Base-by-base conservation (phyloP, 2,797 vertebrate species). In the Clarias fuscus region DNA sequence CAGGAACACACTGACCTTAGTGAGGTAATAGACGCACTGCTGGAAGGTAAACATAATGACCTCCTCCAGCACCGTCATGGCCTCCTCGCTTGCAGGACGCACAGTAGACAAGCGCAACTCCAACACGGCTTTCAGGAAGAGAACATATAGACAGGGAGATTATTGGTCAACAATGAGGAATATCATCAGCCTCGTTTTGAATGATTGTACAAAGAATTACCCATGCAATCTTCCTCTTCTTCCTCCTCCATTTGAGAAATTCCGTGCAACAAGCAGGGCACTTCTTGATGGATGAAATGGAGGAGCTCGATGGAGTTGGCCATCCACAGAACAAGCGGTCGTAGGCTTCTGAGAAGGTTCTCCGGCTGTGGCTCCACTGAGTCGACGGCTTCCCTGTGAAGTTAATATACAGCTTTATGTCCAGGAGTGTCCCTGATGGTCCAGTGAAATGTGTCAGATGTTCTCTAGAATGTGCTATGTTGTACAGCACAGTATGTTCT, bases 21-120 rank as follows among this genome's bases (percentile, higher is more conserved):
- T 96, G 73, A 96, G 91, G 92, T 96, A 96, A 90, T 96, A 96
- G 64, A 96, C 95, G 86, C 94, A 95, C 92, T 96, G 96, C 93
- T 96, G 96, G 90, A 96, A 96, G 85, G 94, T 93, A 17, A 96
- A 94, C 95, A 96, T 94, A 82, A 96, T 90, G 88, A 96, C 94
- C 88, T 96, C 95, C 91, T 96, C 96, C 92, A 96, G 91, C 37
- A 95, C 95, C 0, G 93, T 93, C 82, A 93, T 91, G 0, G 95
- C 94, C 89, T 96, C 95, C 88, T 96, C 94, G 6, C 92, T 94
- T 90, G 95, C 94, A 53, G 94, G 92, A 27, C 89, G 92, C 18
- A 95, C 88, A 4, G 91, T 89, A 11, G 94, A 93, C 86, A 95
- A 84, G 14, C 89, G 92, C 3, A 92, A 84, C 87, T 94, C 93